Conservation (phyloP, 2,113 vertebrate genomes). For the Phyllopteryx taeniolatus region DNA sequence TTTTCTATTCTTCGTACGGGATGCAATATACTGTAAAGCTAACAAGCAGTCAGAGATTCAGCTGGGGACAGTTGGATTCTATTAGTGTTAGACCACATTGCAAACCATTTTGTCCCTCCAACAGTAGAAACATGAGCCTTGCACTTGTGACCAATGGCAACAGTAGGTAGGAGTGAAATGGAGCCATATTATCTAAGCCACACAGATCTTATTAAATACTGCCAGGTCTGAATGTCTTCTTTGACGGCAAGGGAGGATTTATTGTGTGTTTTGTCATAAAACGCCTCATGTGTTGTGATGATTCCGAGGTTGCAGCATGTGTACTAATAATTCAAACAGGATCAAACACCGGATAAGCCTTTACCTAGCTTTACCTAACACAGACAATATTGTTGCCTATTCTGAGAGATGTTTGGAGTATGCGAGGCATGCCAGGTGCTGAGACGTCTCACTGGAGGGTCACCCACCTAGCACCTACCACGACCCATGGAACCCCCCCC, state of each 20-base stretch:
- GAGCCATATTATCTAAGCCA: constrained; percentile 39
- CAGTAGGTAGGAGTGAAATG: constrained; percentile 32
- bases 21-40: constrained; percentile 26
- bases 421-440: constrained; percentile 43
- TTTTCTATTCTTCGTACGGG: constrained; percentile 32
- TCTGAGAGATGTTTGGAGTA: constrained; percentile 29
- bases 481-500: constrained; percentile 11
- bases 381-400: not conserved
- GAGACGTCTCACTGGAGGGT: constrained; percentile 28
- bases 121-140: constrained; percentile 14
- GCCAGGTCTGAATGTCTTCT: constrained; percentile 14
- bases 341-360: not conserved
- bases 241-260: constrained; percentile 19
- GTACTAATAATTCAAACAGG: not conserved
- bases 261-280: constrained; percentile 14
- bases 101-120: not conserved
- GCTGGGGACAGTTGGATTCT: constrained; percentile 27
- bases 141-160: constrained; percentile 41
- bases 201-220: constrained; percentile 1
- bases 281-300: not conserved
- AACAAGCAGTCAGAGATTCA: constrained; percentile 16
- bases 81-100: constrained; percentile 20
- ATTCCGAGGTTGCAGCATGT: not conserved
- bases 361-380: not conserved
- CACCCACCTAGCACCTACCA: constrained; percentile 21